Evolutionary conservation across 2,888 invertebrate genomes (phyloP).

Genomic region (Mycalesis mineus): DNA sequence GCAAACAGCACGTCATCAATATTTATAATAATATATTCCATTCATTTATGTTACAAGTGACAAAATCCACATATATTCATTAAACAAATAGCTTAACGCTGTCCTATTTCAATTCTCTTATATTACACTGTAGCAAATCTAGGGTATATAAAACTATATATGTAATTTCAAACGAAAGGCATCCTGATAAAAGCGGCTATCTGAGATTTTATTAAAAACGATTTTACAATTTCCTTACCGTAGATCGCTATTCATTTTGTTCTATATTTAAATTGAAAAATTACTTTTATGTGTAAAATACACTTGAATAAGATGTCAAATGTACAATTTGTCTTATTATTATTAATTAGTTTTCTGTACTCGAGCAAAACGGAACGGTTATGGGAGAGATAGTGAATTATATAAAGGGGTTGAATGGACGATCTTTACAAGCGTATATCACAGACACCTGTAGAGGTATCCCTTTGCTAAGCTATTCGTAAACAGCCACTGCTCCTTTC

Average conservation of each 20-base stretch:
- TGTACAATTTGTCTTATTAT: constrained; percentile 29
- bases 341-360: constrained; percentile 24
- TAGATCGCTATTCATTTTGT: constrained; percentile 33
- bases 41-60: constrained; percentile 33
- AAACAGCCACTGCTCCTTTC: constrained; percentile 40
- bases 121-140: constrained; percentile 33
- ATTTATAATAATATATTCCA: constrained; percentile 22
- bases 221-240: constrained; percentile 33
- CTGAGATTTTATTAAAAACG: constrained; percentile 29
- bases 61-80: constrained; percentile 29
- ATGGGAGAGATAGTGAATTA: constrained; percentile 27
- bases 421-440: constrained; percentile 75
- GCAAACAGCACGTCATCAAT: constrained; percentile 17
- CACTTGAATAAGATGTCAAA: constrained; percentile 32
- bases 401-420: constrained; percentile 53
- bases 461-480: constrained; percentile 56
- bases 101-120: constrained; percentile 29
- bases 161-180: constrained; percentile 29
- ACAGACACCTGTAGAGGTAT: constrained; percentile 58
- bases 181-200: constrained; percentile 29
- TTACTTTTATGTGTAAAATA: constrained; percentile 34
- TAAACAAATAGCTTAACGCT: constrained; percentile 29
- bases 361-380: constrained; percentile 31
- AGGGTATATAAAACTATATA: constrained; percentile 34
- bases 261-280: constrained; percentile 38